Percentiles rank a stretch among this genome's conserved stretches.
These are phyloP conservation scores for Tachypleus tridentatus DNA, from an alignment of 1,140 invertebrate species.

Conservation along the genomic window DNA sequence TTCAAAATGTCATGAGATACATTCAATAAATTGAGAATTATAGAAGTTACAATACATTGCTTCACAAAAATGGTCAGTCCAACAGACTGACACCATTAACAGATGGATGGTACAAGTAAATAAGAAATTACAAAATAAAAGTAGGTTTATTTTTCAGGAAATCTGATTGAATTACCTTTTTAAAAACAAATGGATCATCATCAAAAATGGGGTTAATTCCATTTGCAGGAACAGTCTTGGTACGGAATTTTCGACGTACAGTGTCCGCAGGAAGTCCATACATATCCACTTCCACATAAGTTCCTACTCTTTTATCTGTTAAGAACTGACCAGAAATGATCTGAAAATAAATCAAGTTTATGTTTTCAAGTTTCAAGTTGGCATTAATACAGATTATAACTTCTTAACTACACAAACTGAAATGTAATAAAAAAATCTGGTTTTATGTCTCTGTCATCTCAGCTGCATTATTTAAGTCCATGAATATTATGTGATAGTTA, in stretches of 20 bases:
- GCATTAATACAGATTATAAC: not conserved
- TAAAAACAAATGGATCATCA: constrained; percentile 95
- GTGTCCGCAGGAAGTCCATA: constrained; percentile 97
- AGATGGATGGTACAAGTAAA: no score
- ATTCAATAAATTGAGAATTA: no score
- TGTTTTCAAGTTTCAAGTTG: not conserved
- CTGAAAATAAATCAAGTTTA: constrained; percentile 29
- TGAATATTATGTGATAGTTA: no score
- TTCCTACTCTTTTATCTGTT: constrained; percentile 88
- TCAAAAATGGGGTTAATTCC: constrained; percentile 93
- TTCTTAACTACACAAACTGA: not conserved
- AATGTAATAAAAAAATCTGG: constrained; percentile 3
- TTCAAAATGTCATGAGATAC: no score
- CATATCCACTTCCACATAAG: constrained; percentile 99
- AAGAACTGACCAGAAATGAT: constrained; percentile 80
- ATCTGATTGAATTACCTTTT: constrained; percentile 55
- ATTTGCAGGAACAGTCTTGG: constrained; percentile 84
- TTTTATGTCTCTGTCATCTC: not conserved
- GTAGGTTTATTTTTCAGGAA: no score
- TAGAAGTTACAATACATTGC: no score
- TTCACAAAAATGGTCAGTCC: no score
- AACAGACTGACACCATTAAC: no score
- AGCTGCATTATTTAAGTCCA: not conserved
- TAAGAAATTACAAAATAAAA: no score
- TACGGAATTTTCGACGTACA: constrained; percentile 90